Conservation (phyloP, 1,140 invertebrate genomes). For the Diorhabda elongata region DNA sequence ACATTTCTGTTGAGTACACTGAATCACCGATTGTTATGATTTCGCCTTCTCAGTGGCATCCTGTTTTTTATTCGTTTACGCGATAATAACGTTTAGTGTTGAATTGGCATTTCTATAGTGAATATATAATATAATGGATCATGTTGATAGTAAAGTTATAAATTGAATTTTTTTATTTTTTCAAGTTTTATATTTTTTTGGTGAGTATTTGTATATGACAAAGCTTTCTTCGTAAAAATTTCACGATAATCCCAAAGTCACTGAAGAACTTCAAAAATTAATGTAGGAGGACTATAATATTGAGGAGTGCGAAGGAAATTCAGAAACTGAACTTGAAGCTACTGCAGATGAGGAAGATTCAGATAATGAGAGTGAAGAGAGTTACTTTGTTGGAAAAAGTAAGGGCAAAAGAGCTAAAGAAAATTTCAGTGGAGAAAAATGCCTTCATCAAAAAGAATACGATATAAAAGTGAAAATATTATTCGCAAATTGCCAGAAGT, state of each 20-base stretch:
- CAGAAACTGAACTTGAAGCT: neutral
- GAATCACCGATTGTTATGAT: too few relatives aligned
- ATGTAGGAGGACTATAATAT: neutral
- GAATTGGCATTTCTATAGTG: too few relatives aligned
- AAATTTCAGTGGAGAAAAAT: neutral
- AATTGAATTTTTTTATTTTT: too few relatives aligned
- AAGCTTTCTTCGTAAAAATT: too few relatives aligned
- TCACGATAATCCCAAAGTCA: neutral
- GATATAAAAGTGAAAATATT: constrained; percentile 14
- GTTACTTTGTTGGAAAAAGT: constrained; percentile 6
- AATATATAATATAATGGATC: too few relatives aligned
- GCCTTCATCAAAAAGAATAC: constrained; percentile 6
- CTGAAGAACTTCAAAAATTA: neutral
- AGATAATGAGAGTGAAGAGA: constrained; percentile 5
- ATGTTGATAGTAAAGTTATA: too few relatives aligned
- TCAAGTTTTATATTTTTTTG: too few relatives aligned
- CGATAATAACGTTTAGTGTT: too few relatives aligned
- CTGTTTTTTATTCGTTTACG: too few relatives aligned
- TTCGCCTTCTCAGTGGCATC: too few relatives aligned
- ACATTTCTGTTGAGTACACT: too few relatives aligned
- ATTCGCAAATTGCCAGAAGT: constrained; percentile 9
- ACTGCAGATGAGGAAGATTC: constrained; percentile 10
- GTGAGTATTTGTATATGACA: too few relatives aligned
- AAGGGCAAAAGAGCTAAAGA: constrained; percentile 14
- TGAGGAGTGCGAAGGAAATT: neutral